A percentile compares a stretch with the other conserved stretches of the same genome.
Evolutionary conservation across 2,797 vertebrate genomes (phyloP).

Genomic region (Sphenodon punctatus): DNA sequence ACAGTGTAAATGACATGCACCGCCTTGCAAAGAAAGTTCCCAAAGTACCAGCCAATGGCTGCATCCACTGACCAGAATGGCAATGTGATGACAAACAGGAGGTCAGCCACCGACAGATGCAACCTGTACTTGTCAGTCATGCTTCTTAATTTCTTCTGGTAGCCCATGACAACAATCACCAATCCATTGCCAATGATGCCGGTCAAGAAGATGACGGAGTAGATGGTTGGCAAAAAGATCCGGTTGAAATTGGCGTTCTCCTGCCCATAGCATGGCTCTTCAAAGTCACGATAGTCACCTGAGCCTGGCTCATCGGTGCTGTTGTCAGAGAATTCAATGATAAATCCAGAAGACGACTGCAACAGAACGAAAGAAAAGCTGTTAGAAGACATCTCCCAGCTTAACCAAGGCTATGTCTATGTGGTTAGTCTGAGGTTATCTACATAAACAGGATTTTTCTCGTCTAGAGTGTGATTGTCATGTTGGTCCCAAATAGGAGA

Average conservation of each 20-base stretch:
- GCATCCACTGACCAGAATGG: constrained; percentile 98
- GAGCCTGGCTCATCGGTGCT: constrained; percentile 71
- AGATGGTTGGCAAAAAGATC: constrained; percentile 90
- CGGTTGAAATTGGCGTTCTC: constrained; percentile 84
- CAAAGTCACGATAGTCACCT: constrained; percentile 75
- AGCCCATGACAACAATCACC: constrained; percentile 95
- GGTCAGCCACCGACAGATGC: constrained; percentile 94
- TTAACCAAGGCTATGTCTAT: background rate
- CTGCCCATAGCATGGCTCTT: constrained; percentile 76
- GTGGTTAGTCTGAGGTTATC: too few relatives aligned
- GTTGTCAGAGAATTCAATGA: constrained; percentile 74
- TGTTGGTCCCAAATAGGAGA: too few relatives aligned
- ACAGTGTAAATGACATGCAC: constrained; percentile 96
- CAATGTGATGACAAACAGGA: constrained; percentile 92
- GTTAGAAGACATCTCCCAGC: background rate
- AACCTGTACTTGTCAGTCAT: constrained; percentile 98
- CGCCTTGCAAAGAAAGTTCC: constrained; percentile 86
- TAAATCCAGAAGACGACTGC: constrained; percentile 50
- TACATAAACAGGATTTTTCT: too few relatives aligned
- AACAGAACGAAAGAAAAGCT: constrained; percentile 25
- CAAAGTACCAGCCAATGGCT: constrained; percentile 89
- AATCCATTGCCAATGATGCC: constrained; percentile 94
- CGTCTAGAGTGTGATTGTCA: too few relatives aligned
- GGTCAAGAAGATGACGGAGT: constrained; percentile 91
- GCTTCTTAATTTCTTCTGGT: constrained; percentile 91